A percentile compares a stretch with the other conserved stretches of the same genome.
Evolutionary conservation across 2,113 vertebrate genomes (phyloP).

Genomic region (Cebidichthys violaceus): DNA sequence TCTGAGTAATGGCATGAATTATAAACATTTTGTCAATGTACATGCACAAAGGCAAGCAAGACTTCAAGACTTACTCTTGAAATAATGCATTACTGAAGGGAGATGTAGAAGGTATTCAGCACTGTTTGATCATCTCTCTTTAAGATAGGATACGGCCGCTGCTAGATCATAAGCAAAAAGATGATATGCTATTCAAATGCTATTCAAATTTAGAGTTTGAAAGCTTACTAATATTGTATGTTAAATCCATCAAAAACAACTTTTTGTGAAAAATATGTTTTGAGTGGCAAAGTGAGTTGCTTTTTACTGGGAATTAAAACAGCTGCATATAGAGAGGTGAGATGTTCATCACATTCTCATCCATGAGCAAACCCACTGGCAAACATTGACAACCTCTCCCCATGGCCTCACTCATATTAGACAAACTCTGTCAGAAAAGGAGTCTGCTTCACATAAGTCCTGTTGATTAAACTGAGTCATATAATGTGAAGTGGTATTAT

Average conservation of each 20-base stretch:
- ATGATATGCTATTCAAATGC: conserved; percentile 34
- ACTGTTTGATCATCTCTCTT: conserved; percentile 24
- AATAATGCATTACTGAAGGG: conserved; percentile 51
- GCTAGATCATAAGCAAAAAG: conserved; percentile 8
- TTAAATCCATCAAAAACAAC: conserved; percentile 34
- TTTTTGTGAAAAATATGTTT: conserved; percentile 56
- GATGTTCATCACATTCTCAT: conserved; percentile 76
- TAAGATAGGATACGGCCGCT: conserved; percentile 17
- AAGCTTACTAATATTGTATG: neutral
- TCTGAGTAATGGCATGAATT: conserved; percentile 68
- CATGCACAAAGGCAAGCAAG: conserved; percentile 66
- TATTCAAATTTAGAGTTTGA: conserved; percentile 23
- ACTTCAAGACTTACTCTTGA: conserved; percentile 60
- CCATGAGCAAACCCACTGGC: conserved; percentile 78
- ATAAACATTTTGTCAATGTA: conserved; percentile 60
- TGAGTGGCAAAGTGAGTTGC: conserved; percentile 53
- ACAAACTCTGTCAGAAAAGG: conserved; percentile 77
- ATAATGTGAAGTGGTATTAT: conserved; percentile 71
- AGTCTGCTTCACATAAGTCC: conserved; percentile 68
- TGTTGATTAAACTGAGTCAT: conserved; percentile 73
- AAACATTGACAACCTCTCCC: conserved; percentile 82
- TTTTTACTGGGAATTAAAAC: conserved; percentile 49
- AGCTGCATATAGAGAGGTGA: conserved; percentile 72
- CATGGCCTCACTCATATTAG: conserved; percentile 78
- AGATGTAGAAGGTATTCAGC: conserved; percentile 14